Conservation (phyloP, 2,113 vertebrate genomes). For the Clarias macrocephalus region DNA sequence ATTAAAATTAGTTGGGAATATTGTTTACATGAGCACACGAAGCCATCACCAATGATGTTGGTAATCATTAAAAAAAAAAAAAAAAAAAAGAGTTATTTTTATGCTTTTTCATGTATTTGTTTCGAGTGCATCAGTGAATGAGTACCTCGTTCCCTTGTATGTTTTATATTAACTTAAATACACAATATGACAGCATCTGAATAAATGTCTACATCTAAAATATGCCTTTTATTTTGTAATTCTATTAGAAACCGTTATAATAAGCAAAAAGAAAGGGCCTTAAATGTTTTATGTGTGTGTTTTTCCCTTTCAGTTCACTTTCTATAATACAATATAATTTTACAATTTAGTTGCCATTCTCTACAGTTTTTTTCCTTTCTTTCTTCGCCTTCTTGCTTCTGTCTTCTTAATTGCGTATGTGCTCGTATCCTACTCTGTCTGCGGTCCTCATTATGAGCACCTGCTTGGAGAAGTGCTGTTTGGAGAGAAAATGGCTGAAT, state of each 20-base stretch:
- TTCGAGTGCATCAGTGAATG: neutral
- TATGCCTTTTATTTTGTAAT: neutral
- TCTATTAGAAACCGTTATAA: neutral
- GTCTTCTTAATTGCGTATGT: slow-evolving; percentile 3
- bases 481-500: slow-evolving; percentile 8
- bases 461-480: slow-evolving; percentile 17
- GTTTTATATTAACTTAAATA: neutral
- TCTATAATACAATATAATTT: neutral
- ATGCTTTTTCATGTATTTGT: neutral
- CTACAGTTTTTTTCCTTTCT: neutral
- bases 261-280: neutral
- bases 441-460: slow-evolving; percentile 22
- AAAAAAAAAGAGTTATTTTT: no score
- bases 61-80: no score
- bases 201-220: neutral
- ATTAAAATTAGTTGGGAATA: no score
- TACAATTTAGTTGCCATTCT: neutral
- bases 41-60: no score
- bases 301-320: neutral
- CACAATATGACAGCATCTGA: neutral
- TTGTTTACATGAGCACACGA: no score
- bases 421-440: slow-evolving; percentile 15
- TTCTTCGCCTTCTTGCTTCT: neutral
- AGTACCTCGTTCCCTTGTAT: neutral
- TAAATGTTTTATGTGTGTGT: neutral